phyloP scores from a whole-genome alignment of 2,888 invertebrate species.

The Dichetophora obliterata region DNA sequence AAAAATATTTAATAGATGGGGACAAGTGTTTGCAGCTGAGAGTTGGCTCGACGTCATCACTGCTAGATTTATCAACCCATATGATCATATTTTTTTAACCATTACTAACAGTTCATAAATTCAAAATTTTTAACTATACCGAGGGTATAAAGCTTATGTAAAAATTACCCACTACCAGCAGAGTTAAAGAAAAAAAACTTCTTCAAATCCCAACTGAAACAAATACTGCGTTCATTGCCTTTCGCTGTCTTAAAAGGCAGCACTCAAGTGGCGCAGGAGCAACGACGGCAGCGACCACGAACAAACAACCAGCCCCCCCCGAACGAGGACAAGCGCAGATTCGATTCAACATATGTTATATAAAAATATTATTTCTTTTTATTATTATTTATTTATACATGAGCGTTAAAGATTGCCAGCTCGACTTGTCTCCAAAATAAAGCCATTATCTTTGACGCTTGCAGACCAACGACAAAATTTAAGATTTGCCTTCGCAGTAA shows the following conservation, averaged over 20 bases:
- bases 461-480: neutral
- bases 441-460: neutral
- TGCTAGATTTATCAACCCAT: conserved; percentile 45
- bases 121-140: conserved; percentile 33
- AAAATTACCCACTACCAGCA: neutral
- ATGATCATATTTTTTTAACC: conserved; percentile 51
- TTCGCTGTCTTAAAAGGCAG: too few species aligned
- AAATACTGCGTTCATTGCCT: too few species aligned
- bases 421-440: neutral
- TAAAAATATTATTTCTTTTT: too few species aligned
- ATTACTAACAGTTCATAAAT: conserved; percentile 55
- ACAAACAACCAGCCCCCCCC: too few species aligned
- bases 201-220: too few species aligned
- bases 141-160: neutral
- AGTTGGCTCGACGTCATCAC: neutral
- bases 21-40: conserved; percentile 27
- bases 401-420: neutral
- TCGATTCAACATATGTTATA: too few species aligned
- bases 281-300: too few species aligned
- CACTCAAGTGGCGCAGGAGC: too few species aligned
- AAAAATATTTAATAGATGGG: conserved; percentile 9
- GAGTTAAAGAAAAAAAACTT: neutral
- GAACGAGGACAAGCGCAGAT: too few species aligned
- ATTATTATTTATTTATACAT: too few species aligned
- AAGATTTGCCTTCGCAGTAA: neutral